Evolutionary conservation across 2,797 vertebrate genomes (phyloP).

Genomic region (Schizopygopsis malacanthus): DNA sequence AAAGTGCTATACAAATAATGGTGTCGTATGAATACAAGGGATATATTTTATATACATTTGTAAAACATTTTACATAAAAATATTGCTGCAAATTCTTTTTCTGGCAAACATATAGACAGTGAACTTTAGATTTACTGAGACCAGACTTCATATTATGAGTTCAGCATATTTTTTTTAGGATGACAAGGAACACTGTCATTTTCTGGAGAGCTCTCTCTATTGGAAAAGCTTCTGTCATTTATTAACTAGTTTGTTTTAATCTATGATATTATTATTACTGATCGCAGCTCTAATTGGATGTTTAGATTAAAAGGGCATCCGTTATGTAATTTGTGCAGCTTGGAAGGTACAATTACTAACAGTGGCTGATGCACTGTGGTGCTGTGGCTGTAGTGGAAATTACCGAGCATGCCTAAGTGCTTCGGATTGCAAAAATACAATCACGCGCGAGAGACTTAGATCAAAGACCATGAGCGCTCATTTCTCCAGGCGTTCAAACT

Average conservation of each 20-base stretch:
- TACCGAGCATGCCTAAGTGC: constrained; percentile 24
- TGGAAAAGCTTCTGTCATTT: background rate
- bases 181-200: background rate
- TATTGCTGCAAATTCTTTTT: background rate
- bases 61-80: background rate
- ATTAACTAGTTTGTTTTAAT: constrained; percentile 18
- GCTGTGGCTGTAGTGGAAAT: constrained; percentile 27
- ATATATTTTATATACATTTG: background rate
- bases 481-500: constrained; percentile 63
- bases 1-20: background rate
- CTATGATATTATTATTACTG: constrained; percentile 2
- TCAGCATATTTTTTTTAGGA: background rate
- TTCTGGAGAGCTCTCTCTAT: background rate
- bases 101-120: background rate
- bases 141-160: constrained; percentile 4
- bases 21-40: background rate
- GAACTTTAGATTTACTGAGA: background rate
- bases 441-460: constrained; percentile 14
- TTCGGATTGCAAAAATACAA: constrained; percentile 15
- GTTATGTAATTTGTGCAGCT: constrained; percentile 7
- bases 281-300: background rate
- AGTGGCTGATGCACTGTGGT: constrained; percentile 33
- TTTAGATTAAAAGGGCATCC: background rate
- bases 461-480: constrained; percentile 57
- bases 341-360: constrained; percentile 9